These are phyloP conservation scores for Hetaerina titia DNA, from an alignment of 2,888 invertebrate species.

Conservation along the genomic window DNA sequence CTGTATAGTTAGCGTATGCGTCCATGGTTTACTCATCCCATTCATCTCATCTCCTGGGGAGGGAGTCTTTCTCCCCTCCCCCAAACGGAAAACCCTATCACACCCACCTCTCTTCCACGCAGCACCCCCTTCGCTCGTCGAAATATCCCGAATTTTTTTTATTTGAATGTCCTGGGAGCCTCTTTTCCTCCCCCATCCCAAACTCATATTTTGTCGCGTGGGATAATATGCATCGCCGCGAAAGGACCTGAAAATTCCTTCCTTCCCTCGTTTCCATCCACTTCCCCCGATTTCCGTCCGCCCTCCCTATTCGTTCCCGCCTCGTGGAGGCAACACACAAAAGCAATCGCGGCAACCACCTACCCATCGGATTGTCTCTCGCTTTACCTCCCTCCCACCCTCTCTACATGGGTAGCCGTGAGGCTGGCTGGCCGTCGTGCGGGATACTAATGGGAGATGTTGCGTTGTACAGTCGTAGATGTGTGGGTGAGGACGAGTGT, in stretches of 20 bases:
- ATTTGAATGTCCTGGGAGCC: neutral
- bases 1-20: neutral
- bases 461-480: too few species aligned
- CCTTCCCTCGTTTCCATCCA: neutral
- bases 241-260: conserved; percentile 21
- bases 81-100: too few species aligned
- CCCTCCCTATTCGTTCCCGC: neutral
- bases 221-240: conserved; percentile 2
- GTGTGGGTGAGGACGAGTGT: too few species aligned
- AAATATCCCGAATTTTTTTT: neutral
- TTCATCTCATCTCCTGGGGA: neutral
- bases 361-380: too few species aligned
- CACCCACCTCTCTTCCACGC: too few species aligned
- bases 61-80: too few species aligned
- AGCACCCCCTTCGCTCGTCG: too few species aligned
- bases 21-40: neutral
- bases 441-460: too few species aligned
- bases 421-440: too few species aligned
- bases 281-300: neutral
- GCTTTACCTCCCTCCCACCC: too few species aligned
- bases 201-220: too few species aligned
- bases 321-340: neutral
- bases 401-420: too few species aligned
- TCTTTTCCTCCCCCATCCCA: neutral
- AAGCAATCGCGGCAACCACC: neutral